Evolutionary conservation across 2,888 invertebrate genomes (phyloP).

Genomic region (Neoascia interrupta): DNA sequence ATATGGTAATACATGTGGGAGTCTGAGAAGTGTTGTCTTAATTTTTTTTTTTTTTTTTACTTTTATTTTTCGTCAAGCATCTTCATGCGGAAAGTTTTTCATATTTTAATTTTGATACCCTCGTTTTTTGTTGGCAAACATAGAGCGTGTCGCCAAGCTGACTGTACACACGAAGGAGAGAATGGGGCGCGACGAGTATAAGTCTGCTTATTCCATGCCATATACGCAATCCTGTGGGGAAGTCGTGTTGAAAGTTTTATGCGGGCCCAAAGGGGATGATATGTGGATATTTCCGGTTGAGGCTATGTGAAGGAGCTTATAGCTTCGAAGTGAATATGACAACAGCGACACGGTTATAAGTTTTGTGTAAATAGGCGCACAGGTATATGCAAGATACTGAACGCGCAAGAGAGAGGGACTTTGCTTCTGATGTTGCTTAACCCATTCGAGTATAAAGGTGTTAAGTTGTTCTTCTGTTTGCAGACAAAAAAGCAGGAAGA

Average conservation of each 20-base stretch:
- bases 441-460: constrained; percentile 52
- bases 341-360: constrained; percentile 18
- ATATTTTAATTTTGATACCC: constrained; percentile 63
- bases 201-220: constrained; percentile 23
- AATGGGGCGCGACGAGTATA: too few relatives aligned
- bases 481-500: not conserved
- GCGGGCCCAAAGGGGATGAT: constrained; percentile 12
- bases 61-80: constrained; percentile 14
- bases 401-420: not conserved
- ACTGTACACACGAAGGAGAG: constrained; percentile 54
- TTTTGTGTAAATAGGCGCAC: constrained; percentile 53
- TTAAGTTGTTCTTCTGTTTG: constrained; percentile 52
- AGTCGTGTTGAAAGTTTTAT: constrained; percentile 13
- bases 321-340: constrained; percentile 36
- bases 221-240: not conserved
- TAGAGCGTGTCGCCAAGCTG: constrained; percentile 63
- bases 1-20: constrained; percentile 49
- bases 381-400: constrained; percentile 27
- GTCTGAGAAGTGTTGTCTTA: constrained; percentile 33
- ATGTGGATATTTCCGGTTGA: constrained; percentile 63
- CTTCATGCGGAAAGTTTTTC: constrained; percentile 61
- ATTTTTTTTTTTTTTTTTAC: constrained; percentile 19
- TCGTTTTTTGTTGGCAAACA: constrained; percentile 52
- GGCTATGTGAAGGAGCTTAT: constrained; percentile 2
- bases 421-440: constrained; percentile 22